These are phyloP conservation scores for Rhizomys pruinosus DNA, from an alignment of 2,113 vertebrate genomes.

Conservation along the genomic window DNA sequence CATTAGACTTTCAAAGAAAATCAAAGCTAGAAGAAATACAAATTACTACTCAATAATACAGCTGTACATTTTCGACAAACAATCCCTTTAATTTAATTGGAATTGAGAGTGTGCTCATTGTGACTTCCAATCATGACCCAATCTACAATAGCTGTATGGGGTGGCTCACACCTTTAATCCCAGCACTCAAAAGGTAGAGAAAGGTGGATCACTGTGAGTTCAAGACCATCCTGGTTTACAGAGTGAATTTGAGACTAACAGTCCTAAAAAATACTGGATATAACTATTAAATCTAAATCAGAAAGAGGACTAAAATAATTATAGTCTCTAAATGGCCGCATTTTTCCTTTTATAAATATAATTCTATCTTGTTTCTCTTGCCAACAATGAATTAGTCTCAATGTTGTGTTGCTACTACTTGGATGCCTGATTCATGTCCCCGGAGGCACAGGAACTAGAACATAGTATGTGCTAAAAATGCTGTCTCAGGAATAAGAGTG, in stretches of 20 bases:
- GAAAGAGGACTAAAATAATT: not conserved
- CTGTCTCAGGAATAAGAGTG: not conserved
- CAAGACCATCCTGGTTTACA: no score
- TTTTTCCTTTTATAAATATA: not conserved
- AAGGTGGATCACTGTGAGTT: no score
- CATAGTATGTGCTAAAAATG: not conserved
- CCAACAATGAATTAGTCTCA: not conserved
- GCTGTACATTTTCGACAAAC: slow-evolving; percentile 18
- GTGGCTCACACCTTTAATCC: no score
- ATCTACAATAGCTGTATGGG: not conserved
- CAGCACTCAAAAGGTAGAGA: no score
- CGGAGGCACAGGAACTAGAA: not conserved
- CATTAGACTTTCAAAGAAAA: slow-evolving; percentile 47
- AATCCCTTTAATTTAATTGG: not conserved
- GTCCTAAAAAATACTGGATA: not conserved
- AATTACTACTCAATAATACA: slow-evolving; percentile 30
- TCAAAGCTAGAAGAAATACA: slow-evolving; percentile 45
- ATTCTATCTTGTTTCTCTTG: not conserved
- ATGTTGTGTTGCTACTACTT: not conserved
- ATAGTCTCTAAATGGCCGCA: not conserved
- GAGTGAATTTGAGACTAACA: no score
- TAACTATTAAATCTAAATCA: not conserved
- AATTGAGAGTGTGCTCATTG: not conserved
- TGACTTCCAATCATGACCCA: not conserved
- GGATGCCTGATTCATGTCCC: not conserved